Percentiles rank a stretch among this genome's conserved stretches.
Evolutionary conservation across 2,888 invertebrate species (phyloP).

Genomic region (Eulithis testata): DNA sequence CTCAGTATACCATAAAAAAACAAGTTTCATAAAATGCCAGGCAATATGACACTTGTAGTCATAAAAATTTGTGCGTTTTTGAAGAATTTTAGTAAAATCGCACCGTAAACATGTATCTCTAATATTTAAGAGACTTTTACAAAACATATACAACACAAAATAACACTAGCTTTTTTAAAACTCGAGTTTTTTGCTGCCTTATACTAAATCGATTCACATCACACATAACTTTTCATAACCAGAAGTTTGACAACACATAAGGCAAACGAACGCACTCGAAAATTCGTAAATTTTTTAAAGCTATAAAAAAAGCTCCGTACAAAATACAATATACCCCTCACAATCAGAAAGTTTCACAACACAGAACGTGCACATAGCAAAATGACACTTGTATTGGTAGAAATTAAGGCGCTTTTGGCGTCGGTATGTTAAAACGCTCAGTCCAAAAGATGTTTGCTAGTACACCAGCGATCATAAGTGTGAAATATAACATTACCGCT

Average conservation of each 20-base stretch:
- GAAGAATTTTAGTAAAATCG: no score
- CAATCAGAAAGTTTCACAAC: neutral
- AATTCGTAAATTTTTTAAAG: no score
- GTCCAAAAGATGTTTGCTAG: constrained; percentile 89
- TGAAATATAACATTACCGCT: constrained; percentile 88
- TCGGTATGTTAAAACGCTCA: constrained; percentile 45
- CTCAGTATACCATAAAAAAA: neutral
- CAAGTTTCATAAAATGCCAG: no score
- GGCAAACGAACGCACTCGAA: no score
- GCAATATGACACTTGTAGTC: no score
- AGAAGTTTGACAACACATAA: no score
- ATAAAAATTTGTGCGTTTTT: no score
- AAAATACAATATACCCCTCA: neutral
- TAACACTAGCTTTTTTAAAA: neutral
- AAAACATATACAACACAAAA: neutral
- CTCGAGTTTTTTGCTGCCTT: neutral
- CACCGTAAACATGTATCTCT: no score
- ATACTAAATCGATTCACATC: neutral
- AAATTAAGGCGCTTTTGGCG: constrained; percentile 13
- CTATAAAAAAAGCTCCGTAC: neutral
- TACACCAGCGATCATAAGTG: constrained; percentile 89
- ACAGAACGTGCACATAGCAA: neutral
- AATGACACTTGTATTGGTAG: neutral
- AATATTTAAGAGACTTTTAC: neutral
- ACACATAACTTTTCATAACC: no score